Evolutionary conservation across 2,888 invertebrate genomes (phyloP).

Genomic region (Andrena bicolor): DNA sequence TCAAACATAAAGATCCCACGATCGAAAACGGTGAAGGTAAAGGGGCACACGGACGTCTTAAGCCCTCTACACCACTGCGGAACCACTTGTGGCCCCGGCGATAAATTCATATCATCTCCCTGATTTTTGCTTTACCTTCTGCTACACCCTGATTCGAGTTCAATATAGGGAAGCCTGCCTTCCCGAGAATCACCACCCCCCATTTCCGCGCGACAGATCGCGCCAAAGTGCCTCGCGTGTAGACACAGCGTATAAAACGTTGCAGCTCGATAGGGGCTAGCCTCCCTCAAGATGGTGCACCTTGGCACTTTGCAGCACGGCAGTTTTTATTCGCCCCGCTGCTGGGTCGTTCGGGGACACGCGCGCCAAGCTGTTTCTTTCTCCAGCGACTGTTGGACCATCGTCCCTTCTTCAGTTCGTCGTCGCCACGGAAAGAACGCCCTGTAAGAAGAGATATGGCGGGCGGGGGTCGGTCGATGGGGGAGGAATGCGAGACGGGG

Average conservation of each 20-base stretch:
- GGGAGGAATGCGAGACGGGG: slow-evolving; percentile 59
- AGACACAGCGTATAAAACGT: slow-evolving; percentile 59
- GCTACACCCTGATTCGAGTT: slow-evolving; percentile 33
- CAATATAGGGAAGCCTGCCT: slow-evolving; percentile 18
- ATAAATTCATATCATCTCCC: background rate
- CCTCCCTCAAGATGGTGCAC: slow-evolving; percentile 70
- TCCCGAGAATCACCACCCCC: slow-evolving; percentile 36
- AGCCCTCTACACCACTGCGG: background rate
- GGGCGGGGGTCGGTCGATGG: slow-evolving; percentile 34
- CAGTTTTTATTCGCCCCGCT: slow-evolving; percentile 48
- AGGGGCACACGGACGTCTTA: background rate
- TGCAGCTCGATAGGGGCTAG: slow-evolving; percentile 63
- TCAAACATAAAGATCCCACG: background rate
- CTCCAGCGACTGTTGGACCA: slow-evolving; percentile 38
- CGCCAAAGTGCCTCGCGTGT: slow-evolving; percentile 67
- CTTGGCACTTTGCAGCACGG: slow-evolving; percentile 68
- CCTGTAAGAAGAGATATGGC: slow-evolving; percentile 20
- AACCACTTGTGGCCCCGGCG: background rate
- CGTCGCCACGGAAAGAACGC: slow-evolving; percentile 25
- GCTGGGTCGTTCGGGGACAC: slow-evolving; percentile 40
- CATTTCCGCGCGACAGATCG: slow-evolving; percentile 66
- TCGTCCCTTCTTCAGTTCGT: slow-evolving; percentile 19
- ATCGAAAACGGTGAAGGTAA: background rate
- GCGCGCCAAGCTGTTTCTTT: slow-evolving; percentile 64
- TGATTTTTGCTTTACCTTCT: slow-evolving; percentile 11